Evolutionary conservation across 2,888 invertebrate species (phyloP).

Genomic region (Polyommatus iphigenia): DNA sequence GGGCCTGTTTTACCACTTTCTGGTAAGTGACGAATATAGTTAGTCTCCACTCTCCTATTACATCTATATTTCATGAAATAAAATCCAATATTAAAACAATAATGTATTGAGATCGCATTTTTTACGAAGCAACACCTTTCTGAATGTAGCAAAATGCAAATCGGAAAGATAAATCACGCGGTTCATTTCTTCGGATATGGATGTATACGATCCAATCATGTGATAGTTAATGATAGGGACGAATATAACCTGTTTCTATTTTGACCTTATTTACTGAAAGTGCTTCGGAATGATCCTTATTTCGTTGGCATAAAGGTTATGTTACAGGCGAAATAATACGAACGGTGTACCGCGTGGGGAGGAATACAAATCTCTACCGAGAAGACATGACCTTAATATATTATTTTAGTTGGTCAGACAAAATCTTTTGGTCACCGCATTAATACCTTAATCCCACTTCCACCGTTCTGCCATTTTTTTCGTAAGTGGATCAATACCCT

Average conservation of each 20-base stretch:
- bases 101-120: background rate
- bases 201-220: slow-evolving; percentile 2
- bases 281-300: background rate
- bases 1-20: too few species aligned
- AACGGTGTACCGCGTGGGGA: too few species aligned
- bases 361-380: background rate
- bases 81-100: background rate
- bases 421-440: background rate
- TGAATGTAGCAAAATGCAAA: background rate
- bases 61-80: background rate
- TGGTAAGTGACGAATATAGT: too few species aligned
- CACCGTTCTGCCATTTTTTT: background rate
- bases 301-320: too few species aligned
- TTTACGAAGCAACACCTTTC: background rate
- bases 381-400: background rate
- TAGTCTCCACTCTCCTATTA: too few species aligned
- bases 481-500: background rate
- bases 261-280: slow-evolving; percentile 7
- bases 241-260: background rate
- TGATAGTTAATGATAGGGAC: background rate
- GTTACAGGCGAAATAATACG: too few species aligned
- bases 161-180: background rate
- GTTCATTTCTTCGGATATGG: background rate
- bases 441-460: background rate
- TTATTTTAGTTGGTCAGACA: background rate